phyloP scores from a whole-genome alignment of 1,140 invertebrate genomes.

The Microplitis demolitor region DNA sequence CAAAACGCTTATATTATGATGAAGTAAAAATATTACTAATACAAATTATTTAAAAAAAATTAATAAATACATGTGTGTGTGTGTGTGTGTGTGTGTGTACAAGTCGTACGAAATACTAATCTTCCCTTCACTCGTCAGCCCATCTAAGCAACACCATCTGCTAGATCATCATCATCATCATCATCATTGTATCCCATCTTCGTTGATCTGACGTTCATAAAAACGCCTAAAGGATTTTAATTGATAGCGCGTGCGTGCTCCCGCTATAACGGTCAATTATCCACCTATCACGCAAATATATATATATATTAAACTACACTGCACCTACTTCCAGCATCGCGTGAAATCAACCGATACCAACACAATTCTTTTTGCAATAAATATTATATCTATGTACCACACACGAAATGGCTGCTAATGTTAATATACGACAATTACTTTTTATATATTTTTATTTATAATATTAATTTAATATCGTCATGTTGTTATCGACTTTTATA shows the following conservation, averaged over 20 bases:
- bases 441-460: no score
- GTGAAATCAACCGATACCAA: background rate
- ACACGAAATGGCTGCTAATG: no score
- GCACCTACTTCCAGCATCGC: conserved; percentile 2
- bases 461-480: no score
- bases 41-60: no score
- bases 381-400: background rate
- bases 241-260: conserved; percentile 45
- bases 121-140: conserved; percentile 36
- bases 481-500: no score
- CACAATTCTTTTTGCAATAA: background rate
- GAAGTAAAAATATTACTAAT: no score
- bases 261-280: conserved; percentile 4
- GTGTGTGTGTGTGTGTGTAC: conserved; percentile 23
- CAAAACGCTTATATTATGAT: conserved; percentile 23
- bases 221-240: conserved; percentile 44
- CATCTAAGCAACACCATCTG: conserved; percentile 10
- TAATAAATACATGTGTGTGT: conserved; percentile 18
- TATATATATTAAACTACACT: background rate
- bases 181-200: background rate
- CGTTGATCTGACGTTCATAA: conserved; percentile 35
- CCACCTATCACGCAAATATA: conserved; percentile 20
- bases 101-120: conserved; percentile 27
- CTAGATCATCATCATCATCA: conserved; percentile 6
- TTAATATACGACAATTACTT: no score